Conservation (phyloP, 2,888 invertebrate species). For the Latrodectus elegans region DNA sequence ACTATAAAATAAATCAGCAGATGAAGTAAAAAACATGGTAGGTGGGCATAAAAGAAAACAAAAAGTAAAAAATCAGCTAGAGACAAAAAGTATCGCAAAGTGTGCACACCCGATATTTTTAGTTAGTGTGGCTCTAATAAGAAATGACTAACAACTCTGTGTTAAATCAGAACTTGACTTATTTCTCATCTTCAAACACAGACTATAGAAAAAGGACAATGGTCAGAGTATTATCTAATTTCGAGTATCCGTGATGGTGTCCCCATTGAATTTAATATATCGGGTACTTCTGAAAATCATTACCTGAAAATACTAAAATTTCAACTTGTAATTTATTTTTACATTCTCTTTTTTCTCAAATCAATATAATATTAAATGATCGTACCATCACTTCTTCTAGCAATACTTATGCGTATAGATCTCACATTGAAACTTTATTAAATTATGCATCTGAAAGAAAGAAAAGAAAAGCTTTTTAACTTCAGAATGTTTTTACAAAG, state of each 20-base stretch:
- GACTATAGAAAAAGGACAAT: conserved; percentile 20
- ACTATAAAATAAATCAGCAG: conserved; percentile 1
- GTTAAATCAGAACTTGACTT: conserved; percentile 31
- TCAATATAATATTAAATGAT: conserved; percentile 15
- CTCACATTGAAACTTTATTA: conserved; percentile 20
- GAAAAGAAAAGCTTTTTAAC: not conserved
- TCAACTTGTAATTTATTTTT: conserved; percentile 22
- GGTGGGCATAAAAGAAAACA: conserved; percentile 24
- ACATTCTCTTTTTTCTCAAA: conserved; percentile 32
- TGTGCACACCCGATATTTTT: conserved; percentile 8
- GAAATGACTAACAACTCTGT: not conserved
- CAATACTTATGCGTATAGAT: conserved; percentile 18
- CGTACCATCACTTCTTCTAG: conserved; percentile 7
- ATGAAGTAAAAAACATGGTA: conserved; percentile 4
- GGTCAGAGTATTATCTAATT: conserved; percentile 21
- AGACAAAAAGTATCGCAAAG: not conserved
- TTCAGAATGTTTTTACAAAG: not conserved
- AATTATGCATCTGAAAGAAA: not conserved
- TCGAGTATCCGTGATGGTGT: conserved; percentile 7
- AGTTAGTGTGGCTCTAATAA: not conserved
- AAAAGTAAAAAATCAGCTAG: not conserved
- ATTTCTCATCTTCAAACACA: conserved; percentile 9
- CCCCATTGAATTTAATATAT: conserved; percentile 30
- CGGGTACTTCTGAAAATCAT: conserved; percentile 24
- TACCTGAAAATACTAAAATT: not conserved